A percentile compares a stretch with the other conserved stretches of the same genome.
These are phyloP conservation scores for Agapornis roseicollis DNA, from an alignment of 2,113 vertebrate genomes.

Conservation along the genomic window DNA sequence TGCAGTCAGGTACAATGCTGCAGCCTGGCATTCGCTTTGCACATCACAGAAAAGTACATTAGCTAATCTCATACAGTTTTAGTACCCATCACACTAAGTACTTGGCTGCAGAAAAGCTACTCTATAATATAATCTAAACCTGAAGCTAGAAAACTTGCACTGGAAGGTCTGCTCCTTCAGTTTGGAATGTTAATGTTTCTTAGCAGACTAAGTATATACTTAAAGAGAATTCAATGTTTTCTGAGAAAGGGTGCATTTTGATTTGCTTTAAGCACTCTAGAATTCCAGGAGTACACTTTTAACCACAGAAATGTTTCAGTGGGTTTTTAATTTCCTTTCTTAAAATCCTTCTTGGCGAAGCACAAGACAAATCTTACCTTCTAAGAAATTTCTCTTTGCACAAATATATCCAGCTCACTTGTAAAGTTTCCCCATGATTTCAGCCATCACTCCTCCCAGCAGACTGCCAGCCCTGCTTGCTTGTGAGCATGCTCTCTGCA, in stretches of 20 bases:
- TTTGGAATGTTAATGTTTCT: neutral
- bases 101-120: neutral
- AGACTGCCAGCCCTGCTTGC: neutral
- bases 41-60: conserved; percentile 25
- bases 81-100: neutral
- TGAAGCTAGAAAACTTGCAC: neutral
- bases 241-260: neutral
- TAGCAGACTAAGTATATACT: neutral
- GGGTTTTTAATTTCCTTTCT: neutral
- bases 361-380: neutral
- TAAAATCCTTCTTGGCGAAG: neutral
- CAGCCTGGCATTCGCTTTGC: neutral
- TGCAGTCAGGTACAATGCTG: conserved; percentile 12
- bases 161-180: neutral
- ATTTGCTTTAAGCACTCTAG: neutral
- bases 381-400: neutral
- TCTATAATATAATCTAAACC: neutral
- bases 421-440: neutral
- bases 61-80: conserved; percentile 18
- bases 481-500: neutral
- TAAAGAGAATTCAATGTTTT: neutral
- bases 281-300: neutral
- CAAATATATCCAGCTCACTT: neutral
- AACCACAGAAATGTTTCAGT: neutral
- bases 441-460: neutral